Base-by-base conservation (phyloP, 2,113 vertebrate genomes). In the Lipophrys pholis region DNA sequence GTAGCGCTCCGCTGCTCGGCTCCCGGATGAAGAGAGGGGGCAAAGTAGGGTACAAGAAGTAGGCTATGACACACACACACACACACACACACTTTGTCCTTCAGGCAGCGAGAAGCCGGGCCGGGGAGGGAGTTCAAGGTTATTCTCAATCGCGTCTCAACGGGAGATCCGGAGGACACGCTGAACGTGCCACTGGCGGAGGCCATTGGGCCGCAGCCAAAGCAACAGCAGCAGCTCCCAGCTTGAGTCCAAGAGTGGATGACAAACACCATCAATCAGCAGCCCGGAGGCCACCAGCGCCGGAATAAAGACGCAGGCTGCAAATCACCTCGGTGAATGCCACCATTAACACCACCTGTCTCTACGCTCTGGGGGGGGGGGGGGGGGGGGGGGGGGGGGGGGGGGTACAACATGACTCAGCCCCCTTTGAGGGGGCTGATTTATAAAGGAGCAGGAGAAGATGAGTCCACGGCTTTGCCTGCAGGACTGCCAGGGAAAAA, bases 1-100 rank as follows among this genome's bases (percentile, higher is more conserved):
- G 59, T 35, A 2, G 15, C 57, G 75, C 72, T 84, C 67, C 48
- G 72, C 68, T 68, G 66, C 46, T 60, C 73, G 39, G 54, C 63
- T 84, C 55, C 30, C 49, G 55, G 46, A 80, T 67, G 76, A 69
- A 64, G 58, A 65, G 62, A 59, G 65, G 81, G 85, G 79, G 21
- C 74, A 91, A 92, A 91, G 89, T 93, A 93, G 92, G 89, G 76
- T 92, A 90, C 50, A 30, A 83, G 89, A 94, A 94, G 87, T 94
- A 94, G 92, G 93, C 91, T 92, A 92, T 81, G 84, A 42, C 78
- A 72, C 60, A 69, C 51, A 80, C 50, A 87, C 79, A 84, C 73
- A 80, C 41, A 42, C 70, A 73, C 51, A 54, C 55, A 69, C 59
- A 42, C 65, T 69, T 82, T 76, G 83, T 87, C 81, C 90, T 88